These are phyloP conservation scores for Oophaga pumilio DNA, from an alignment of 2,113 vertebrate species.

Conservation along the genomic window DNA sequence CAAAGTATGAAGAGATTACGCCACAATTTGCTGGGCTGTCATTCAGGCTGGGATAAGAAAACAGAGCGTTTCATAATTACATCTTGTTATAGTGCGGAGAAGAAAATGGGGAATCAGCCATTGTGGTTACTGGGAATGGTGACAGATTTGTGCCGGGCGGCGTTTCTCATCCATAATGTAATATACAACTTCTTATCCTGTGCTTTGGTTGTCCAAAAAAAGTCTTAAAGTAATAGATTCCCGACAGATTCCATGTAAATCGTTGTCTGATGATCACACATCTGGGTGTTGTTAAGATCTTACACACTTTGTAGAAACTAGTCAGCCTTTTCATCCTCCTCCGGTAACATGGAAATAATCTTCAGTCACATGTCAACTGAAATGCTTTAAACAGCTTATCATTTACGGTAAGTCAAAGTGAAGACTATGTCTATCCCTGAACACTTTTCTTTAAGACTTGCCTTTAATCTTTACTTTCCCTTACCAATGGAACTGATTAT, in stretches of 20 bases:
- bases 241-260: neutral
- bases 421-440: no score
- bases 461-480: no score
- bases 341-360: neutral
- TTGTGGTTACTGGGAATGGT: constrained; percentile 32
- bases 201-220: neutral
- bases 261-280: neutral
- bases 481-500: no score
- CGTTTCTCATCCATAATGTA: constrained; percentile 2
- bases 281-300: neutral
- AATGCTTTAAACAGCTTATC: neutral
- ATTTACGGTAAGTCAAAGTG: no score
- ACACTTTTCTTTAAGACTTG: no score
- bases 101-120: neutral
- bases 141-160: constrained; percentile 19
- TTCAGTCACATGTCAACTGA: neutral
- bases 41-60: constrained; percentile 1
- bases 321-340: neutral
- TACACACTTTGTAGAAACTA: neutral
- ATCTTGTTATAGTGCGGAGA: constrained; percentile 9
- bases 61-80: constrained; percentile 25
- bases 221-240: neutral
- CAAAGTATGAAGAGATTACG: constrained; percentile 25
- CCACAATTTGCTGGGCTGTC: constrained; percentile 35
- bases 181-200: neutral